Evolutionary conservation across 2,888 invertebrate species (phyloP).

Genomic region (Folsomia candida): DNA sequence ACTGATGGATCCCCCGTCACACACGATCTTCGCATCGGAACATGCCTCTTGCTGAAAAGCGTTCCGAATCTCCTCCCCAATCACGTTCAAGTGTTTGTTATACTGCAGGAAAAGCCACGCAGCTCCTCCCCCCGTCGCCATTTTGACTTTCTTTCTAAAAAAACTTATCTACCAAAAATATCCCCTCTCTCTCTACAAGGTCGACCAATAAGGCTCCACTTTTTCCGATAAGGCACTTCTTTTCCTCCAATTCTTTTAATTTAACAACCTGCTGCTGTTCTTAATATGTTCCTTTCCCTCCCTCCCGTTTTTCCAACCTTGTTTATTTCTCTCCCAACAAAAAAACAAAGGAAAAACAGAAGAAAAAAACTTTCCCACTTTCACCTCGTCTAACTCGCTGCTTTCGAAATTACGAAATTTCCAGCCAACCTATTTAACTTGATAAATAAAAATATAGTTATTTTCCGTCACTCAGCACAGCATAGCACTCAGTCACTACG

Average conservation of each 20-base stretch:
- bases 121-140: slow-evolving; percentile 39
- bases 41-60: slow-evolving; percentile 47
- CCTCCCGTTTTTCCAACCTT: too few species aligned
- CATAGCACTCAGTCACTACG: too few species aligned
- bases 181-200: neutral
- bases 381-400: too few species aligned
- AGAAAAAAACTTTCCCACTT: too few species aligned
- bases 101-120: slow-evolving; percentile 51
- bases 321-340: too few species aligned
- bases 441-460: too few species aligned
- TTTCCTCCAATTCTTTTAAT: neutral
- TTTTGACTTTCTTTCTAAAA: slow-evolving; percentile 13
- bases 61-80: slow-evolving; percentile 49
- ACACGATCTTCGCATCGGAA: slow-evolving; percentile 48
- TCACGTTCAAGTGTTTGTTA: slow-evolving; percentile 49
- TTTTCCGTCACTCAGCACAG: too few species aligned
- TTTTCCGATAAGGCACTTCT: neutral
- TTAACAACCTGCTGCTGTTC: too few species aligned
- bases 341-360: too few species aligned
- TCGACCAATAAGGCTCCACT: neutral
- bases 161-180: neutral
- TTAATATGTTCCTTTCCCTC: too few species aligned
- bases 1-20: slow-evolving; percentile 47
- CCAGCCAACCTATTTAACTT: too few species aligned
- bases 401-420: too few species aligned